Base-by-base conservation (phyloP, 2,888 invertebrate genomes). In the Scrobipalpa atriplicella region DNA sequence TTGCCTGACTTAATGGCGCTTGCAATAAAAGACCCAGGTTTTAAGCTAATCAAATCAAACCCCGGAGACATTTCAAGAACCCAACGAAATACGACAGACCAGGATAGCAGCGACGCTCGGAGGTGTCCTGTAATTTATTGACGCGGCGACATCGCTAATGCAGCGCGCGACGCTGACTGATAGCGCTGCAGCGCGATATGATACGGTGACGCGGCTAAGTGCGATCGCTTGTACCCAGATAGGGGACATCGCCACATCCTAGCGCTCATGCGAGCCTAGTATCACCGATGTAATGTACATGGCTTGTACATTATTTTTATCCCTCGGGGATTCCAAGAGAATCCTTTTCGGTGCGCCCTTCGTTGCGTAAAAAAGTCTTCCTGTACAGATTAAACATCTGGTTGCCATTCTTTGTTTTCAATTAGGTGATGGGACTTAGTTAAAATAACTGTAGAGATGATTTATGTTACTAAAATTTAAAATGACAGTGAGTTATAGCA, bases 191-290 rank as follows among this genome's bases (percentile, higher is more conserved):
- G 79, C 84, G 81, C 84, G 90, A 89, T 90, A 89, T 87, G 86
- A 87, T 86, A 89, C 81, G 78, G 83, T 85, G 89, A 88, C 86
- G 85, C 81, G 84, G 84, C 78, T 90, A 89, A 92, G 91, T 91
- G 91, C 91, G 87, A 91, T 91, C 90, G 89, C 92, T 90, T 92
- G 92, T 91, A 87, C 79, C 75, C 81, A 78, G 92, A 92, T 92
- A 92, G 76, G 84, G 85, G 83, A 84, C 79, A 29, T 29, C 29
- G 29, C 2, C 74, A 71, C 73, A 70, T 66, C 73, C 62, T 73
- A 73, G 73, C 73, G 69, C 29, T 77, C 78, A 82, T 84, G 81
- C 76, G 72, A 70, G 75, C 82, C 80, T 82, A 72, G 85, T 85
- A 79, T 78, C 68, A 43, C 19, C 39, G 19, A 62, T 39, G 63